Conservation (phyloP, 2,113 vertebrate species). For the Raja brachyura region DNA sequence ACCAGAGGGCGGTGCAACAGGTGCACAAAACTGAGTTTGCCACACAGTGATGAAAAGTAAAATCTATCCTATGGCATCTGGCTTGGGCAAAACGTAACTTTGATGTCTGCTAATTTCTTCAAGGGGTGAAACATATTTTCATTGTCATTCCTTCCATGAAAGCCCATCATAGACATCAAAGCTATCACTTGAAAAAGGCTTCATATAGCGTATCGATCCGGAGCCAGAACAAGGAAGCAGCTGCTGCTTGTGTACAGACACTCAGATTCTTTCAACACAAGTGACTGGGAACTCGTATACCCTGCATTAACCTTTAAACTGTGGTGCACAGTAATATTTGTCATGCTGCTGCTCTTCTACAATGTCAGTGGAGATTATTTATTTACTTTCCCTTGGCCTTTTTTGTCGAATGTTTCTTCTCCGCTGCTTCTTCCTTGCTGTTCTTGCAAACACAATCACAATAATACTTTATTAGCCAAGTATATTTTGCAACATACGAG, state of each 20-base stretch:
- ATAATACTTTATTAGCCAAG: too few species aligned
- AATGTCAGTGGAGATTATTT: not conserved
- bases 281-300: not conserved
- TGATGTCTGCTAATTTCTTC: slow-evolving; percentile 16
- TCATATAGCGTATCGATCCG: slow-evolving; percentile 16
- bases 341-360: not conserved
- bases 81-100: not conserved
- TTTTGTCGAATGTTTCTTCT: not conserved
- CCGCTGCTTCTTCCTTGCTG: not conserved
- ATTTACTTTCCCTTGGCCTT: not conserved
- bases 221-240: slow-evolving; percentile 32
- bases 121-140: not conserved
- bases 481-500: too few species aligned
- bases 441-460: not conserved
- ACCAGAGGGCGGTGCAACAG: not conserved
- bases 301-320: slow-evolving; percentile 21
- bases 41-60: not conserved
- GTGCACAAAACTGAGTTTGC: not conserved
- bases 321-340: slow-evolving; percentile 15
- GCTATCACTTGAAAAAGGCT: slow-evolving; percentile 15
- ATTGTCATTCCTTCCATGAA: slow-evolving; percentile 32
- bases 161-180: slow-evolving; percentile 30
- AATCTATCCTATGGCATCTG: not conserved
- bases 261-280: slow-evolving; percentile 20
- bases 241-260: slow-evolving; percentile 7